phyloP scores from a whole-genome alignment of 2,113 vertebrate species.

The Oryctolagus cuniculus region mOryCun1.1 NC_091432.1:225452001-225452500 shows the following conservation, averaged over 20 bases:
- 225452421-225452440: not conserved
- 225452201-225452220: not conserved
- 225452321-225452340: not conserved
- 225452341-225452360: not conserved
- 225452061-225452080: slow-evolving; percentile 4
- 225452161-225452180: not conserved
- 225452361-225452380: not conserved
- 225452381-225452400: not conserved
- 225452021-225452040: not conserved
- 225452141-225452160: not conserved
- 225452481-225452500: not conserved
- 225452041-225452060: not conserved
- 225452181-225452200: not conserved
- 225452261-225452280: not conserved
- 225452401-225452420: not conserved
- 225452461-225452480: not conserved
- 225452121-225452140: not conserved
- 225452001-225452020: not conserved
- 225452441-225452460: not conserved
- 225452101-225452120: not conserved
- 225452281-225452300: not conserved
- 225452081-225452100: not conserved
- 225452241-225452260: not conserved
- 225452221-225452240: not conserved
- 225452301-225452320: not conserved